Percentiles rank a stretch among this genome's conserved stretches.
phyloP scores from a whole-genome alignment of 2,888 invertebrate genomes.

The Pecten maximus region DNA sequence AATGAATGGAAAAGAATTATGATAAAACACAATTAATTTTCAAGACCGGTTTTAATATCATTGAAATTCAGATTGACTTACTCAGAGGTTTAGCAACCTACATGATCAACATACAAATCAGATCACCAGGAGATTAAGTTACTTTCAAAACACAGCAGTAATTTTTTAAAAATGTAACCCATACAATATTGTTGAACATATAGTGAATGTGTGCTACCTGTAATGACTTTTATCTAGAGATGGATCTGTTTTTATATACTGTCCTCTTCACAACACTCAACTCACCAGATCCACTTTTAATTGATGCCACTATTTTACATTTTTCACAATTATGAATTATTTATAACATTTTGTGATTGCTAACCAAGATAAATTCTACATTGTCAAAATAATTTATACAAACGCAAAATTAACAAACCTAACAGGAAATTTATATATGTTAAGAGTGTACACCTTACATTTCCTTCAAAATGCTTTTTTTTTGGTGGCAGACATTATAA shows the following conservation, averaged over 20 bases:
- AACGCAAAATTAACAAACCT: slow-evolving; percentile 13
- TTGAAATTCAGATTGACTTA: not conserved
- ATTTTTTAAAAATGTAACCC: not conserved
- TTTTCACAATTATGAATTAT: slow-evolving; percentile 30
- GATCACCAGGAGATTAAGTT: not conserved
- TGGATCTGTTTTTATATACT: not conserved
- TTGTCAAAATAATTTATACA: slow-evolving; percentile 33
- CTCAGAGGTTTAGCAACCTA: not conserved
- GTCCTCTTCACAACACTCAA: not conserved
- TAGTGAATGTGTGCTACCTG: not conserved
- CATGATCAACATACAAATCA: not conserved
- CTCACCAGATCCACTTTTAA: not conserved
- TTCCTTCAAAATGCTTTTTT: not conserved
- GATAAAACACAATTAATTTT: not conserved
- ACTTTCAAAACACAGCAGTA: not conserved
- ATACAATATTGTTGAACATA: not conserved
- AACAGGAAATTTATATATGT: slow-evolving; percentile 11
- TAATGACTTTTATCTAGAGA: not conserved
- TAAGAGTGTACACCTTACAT: not conserved
- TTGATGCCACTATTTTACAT: slow-evolving; percentile 15
- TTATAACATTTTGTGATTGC: not conserved
- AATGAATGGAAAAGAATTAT: not conserved
- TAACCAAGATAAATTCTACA: not conserved
- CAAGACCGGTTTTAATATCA: not conserved
- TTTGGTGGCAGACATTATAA: not conserved